Percentiles rank a stretch among this genome's conserved stretches.
These are phyloP conservation scores for Dolichopus griseipennis DNA, from an alignment of 2,888 invertebrate genomes.

Conservation along the genomic window DNA sequence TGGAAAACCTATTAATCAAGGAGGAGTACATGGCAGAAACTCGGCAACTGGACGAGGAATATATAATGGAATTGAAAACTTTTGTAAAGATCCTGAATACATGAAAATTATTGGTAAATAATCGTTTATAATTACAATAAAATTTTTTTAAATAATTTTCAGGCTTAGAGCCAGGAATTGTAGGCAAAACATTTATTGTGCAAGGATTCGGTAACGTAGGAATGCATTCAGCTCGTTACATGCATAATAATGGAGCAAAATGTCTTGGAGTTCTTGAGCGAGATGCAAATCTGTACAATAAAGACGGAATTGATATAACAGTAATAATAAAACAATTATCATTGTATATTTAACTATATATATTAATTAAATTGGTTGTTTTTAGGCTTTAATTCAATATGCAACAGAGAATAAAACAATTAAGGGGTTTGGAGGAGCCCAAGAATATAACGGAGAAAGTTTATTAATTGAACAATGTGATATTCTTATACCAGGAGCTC, in stretches of 20 bases:
- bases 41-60: slow-evolving; percentile 95
- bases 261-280: slow-evolving; percentile 87
- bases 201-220: slow-evolving; percentile 97
- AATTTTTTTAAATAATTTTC: slow-evolving; percentile 47
- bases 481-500: slow-evolving; percentile 71
- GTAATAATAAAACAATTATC: slow-evolving; percentile 20
- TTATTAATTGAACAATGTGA: slow-evolving; percentile 66
- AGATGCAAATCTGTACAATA: slow-evolving; percentile 78
- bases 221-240: slow-evolving; percentile 87
- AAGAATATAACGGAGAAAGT: slow-evolving; percentile 62
- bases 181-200: slow-evolving; percentile 91
- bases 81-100: slow-evolving; percentile 87
- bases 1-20: slow-evolving; percentile 93
- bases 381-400: slow-evolving; percentile 75
- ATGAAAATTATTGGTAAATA: slow-evolving; percentile 55
- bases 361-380: slow-evolving; percentile 7
- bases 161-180: slow-evolving; percentile 85
- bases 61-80: slow-evolving; percentile 88
- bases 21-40: slow-evolving; percentile 93
- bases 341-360: too few relatives aligned
- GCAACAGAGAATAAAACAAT: slow-evolving; percentile 82
- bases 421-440: slow-evolving; percentile 87
- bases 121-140: too few relatives aligned
- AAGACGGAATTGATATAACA: slow-evolving; percentile 71
- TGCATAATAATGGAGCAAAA: slow-evolving; percentile 84